phyloP scores from a whole-genome alignment of 2,888 invertebrate species.

The Hanleya hanleyi region DNA sequence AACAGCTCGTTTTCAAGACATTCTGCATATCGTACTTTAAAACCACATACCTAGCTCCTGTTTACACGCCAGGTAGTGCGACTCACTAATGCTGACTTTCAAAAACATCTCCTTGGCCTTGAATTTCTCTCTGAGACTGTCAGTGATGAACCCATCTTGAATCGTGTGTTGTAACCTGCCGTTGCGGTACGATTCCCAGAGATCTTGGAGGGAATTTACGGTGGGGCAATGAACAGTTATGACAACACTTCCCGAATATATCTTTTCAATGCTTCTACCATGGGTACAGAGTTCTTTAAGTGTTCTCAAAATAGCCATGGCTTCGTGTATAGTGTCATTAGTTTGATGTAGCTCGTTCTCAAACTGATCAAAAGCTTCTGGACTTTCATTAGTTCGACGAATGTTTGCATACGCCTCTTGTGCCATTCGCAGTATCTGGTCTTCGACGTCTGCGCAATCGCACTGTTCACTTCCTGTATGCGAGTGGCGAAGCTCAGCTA shows the following conservation, averaged over 20 bases:
- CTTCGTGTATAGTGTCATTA: neutral
- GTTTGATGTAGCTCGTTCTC: slow-evolving; percentile 8
- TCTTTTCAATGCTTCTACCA: slow-evolving; percentile 45
- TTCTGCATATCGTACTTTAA: neutral
- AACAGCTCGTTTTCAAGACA: neutral
- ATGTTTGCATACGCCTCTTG: slow-evolving; percentile 6
- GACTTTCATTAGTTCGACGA: neutral
- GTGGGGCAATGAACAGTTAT: slow-evolving; percentile 45
- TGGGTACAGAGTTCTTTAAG: slow-evolving; percentile 18
- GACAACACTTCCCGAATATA: slow-evolving; percentile 46
- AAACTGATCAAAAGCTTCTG: slow-evolving; percentile 3
- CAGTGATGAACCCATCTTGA: slow-evolving; percentile 35
- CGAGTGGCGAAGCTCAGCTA: neutral
- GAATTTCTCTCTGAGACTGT: slow-evolving; percentile 26
- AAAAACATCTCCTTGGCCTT: slow-evolving; percentile 32
- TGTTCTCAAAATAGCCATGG: neutral
- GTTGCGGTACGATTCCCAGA: slow-evolving; percentile 40
- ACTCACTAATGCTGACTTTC: slow-evolving; percentile 31
- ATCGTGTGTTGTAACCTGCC: slow-evolving; percentile 31
- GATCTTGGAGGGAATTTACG: slow-evolving; percentile 38
- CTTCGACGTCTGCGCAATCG: neutral
- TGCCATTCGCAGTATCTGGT: neutral
- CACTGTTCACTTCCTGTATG: neutral
- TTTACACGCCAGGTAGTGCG: slow-evolving; percentile 36
- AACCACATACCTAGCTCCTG: slow-evolving; percentile 40